A percentile compares a stretch with the other conserved stretches of the same genome.
phyloP scores from a whole-genome alignment of 1,140 invertebrate genomes.

The Hydropsyche tenuis region DNA sequence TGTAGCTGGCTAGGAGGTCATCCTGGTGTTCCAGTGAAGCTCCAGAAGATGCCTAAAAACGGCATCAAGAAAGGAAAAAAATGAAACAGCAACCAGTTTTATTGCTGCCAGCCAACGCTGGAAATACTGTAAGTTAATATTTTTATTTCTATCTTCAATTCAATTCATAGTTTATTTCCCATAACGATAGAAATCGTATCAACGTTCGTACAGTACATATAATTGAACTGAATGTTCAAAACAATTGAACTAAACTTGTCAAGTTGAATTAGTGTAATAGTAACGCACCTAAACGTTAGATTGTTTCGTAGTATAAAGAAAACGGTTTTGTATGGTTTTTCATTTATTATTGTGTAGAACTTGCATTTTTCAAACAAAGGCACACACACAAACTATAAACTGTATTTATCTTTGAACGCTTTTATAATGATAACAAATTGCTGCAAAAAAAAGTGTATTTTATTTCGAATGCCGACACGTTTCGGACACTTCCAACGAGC shows the following conservation, averaged over 20 bases:
- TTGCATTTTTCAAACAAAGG: no score
- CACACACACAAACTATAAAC: no score
- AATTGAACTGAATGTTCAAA: no score
- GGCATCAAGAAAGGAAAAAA: slow-evolving; percentile 53
- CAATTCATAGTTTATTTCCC: no score
- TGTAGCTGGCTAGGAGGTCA: slow-evolving; percentile 65
- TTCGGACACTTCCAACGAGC: background rate
- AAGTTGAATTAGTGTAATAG: no score
- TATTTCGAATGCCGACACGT: slow-evolving; percentile 1
- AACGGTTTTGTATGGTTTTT: background rate
- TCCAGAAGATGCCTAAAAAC: slow-evolving; percentile 44
- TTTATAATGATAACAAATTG: no score
- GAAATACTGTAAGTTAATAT: slow-evolving; percentile 57
- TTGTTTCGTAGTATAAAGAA: no score
- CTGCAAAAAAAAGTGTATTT: background rate
- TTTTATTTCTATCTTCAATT: background rate
- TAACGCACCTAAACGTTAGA: no score
- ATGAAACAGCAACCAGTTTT: slow-evolving; percentile 53
- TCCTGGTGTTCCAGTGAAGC: slow-evolving; percentile 45
- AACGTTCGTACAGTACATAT: no score
- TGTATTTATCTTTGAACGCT: no score
- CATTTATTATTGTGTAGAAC: no score
- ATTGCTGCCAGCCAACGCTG: slow-evolving; percentile 56
- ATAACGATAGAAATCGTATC: background rate
- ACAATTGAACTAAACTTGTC: no score